Evolutionary conservation across 2,888 invertebrate species (phyloP), one percentile per base, ranked within the genome.

Genomic region (Drosophila hamatofila): DNA sequence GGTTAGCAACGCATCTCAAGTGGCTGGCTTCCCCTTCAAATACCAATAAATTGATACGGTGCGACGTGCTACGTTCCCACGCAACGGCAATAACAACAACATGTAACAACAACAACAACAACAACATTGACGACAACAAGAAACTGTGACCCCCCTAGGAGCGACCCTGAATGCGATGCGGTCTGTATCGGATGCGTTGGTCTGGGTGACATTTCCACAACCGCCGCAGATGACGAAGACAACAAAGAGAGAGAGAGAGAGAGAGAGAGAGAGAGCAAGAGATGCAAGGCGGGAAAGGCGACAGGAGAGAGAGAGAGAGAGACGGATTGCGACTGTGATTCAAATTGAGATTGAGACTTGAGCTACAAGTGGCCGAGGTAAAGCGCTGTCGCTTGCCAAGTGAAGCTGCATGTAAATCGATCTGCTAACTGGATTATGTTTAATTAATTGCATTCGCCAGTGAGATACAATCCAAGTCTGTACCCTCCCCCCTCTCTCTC

Each of bases 391-490:
- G 61, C 16, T 35, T 35, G 14, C 35, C 35, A 14, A 35, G 35
- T 35, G 35, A 35, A 35, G 35, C 51, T 63, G 71, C 62, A 75
- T 89, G 86, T 88, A 88, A 86, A 86, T 89, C 71, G 88, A 86
- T 86, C 86, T 78, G 80, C 64, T 73, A 73, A 84, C 85, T 88
- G 76, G 85, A 89, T 89, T 89, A 65, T 70, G 65, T 49, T 56
- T 64, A 88, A 86, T 89, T 88, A 89, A 86, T 88, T 83, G 71
- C 81, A 64, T 75, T 88, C 69, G 54, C 63, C 75, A 81, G 39
- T 23, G 57, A 55, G 57, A 58, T 35, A 46, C 23, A 21, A 16
- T 6, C 6, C 41, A 11, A 23, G 4, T n/a, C 25, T 2, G 21
- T n/a, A n/a, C n/a, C 41, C 18, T 1, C 35, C 12, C 21, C 30